Evolutionary conservation across 2,113 vertebrate species (phyloP), one percentile per base, ranked within the genome.

Genomic region (Tapirus terrestris): DNA sequence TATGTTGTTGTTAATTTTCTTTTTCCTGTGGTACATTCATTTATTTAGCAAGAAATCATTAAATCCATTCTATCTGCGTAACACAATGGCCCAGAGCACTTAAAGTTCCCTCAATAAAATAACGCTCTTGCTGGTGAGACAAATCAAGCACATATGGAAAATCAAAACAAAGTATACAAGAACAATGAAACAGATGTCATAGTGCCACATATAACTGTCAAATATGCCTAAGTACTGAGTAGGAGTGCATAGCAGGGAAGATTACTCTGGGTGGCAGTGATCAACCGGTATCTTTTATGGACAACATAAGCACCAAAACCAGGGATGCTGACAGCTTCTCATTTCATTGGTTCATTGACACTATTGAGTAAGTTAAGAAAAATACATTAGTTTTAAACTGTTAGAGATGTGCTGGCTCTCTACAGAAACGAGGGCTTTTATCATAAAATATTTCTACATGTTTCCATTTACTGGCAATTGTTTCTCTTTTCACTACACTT

Each of bases 91-190:
- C 45, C 76, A 80, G 29, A 60, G n/a, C 79, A 48, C 43, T 1
- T 61, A 31, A 84, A 29, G 27, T 18, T 9, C 29, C 81, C 27
- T 92, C 27, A 76, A 39, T 58, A 29, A 92, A 92, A 36, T 58
- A 82, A 90, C 25, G 36, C 27, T 48, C n/a, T 73, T 29, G 67
- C 65, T 86, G n/a, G 27, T 43, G 11, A 92, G 92, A 65, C 85
- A 85, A 92, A 95, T 95, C 72, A 83, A 56, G 56, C 51, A 45
- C 86, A 84, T 60, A 84, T 65, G n/a, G 79, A 67, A 91, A 92
- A 43, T 27, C 39, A 51, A 96, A 81, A 56, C 43, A 11, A 6
- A 68, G 9, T 75, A 23, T 1, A 70, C 9, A 70, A 87, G 84
- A 96, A 91, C 92, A 90, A 56, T 70, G 48, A 88, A 91, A 58